phyloP scores from a whole-genome alignment of 2,888 invertebrate genomes.

The Malachius bipustulatus region DNA sequence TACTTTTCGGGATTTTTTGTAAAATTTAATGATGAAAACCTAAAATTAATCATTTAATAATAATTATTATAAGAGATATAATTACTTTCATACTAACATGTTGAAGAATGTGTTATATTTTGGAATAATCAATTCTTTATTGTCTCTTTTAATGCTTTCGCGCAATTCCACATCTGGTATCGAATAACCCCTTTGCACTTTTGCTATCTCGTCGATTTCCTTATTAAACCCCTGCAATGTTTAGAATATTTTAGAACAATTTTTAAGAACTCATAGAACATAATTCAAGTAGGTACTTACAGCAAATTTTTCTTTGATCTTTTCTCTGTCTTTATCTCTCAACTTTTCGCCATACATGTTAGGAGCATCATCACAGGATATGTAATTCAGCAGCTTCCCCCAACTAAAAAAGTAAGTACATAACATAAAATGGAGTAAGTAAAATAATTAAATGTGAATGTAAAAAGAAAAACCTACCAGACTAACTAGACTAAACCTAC shows the following conservation, averaged over 20 bases:
- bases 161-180: slow-evolving; percentile 87
- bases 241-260: too few relatives aligned
- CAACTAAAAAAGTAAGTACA: slow-evolving; percentile 51
- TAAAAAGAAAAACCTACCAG: too few relatives aligned
- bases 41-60: slow-evolving; percentile 26
- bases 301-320: slow-evolving; percentile 80
- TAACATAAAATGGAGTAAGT: too few relatives aligned
- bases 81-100: slow-evolving; percentile 36
- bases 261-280: neutral
- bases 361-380: slow-evolving; percentile 57
- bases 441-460: too few relatives aligned
- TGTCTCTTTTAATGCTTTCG: slow-evolving; percentile 77
- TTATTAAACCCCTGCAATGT: slow-evolving; percentile 77
- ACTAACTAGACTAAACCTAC: too few relatives aligned
- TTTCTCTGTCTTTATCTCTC: slow-evolving; percentile 74
- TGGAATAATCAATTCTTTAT: slow-evolving; percentile 78
- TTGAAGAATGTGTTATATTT: slow-evolving; percentile 73
- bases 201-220: slow-evolving; percentile 82
- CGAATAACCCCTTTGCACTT: slow-evolving; percentile 78
- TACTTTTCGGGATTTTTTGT: slow-evolving; percentile 92
- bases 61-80: neutral
- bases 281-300: slow-evolving; percentile 39
- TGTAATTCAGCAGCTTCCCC: slow-evolving; percentile 67
- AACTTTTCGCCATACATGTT: slow-evolving; percentile 51
- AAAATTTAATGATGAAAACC: slow-evolving; percentile 64